Percentiles rank a stretch among this genome's conserved stretches.
phyloP scores from a whole-genome alignment of 2,113 vertebrate genomes.

The rat (Rattus norvegicus) region DNA sequence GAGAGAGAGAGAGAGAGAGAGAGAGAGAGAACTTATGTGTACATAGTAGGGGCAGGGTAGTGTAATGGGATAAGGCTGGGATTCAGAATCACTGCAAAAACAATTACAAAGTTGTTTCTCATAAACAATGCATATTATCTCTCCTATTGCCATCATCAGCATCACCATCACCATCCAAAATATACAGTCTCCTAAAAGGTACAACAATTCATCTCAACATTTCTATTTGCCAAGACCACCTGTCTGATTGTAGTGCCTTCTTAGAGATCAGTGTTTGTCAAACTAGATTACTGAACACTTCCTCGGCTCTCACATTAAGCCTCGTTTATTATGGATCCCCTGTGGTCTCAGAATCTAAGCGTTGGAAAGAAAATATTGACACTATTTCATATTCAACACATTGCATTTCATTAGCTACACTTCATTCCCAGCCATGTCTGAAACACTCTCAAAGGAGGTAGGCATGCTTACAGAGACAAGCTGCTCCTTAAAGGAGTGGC shows the following conservation, averaged over 20 bases:
- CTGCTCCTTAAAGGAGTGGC: constrained; percentile 19
- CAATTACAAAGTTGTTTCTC: neutral
- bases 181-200: neutral
- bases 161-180: neutral
- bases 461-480: neutral
- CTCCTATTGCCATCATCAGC: neutral
- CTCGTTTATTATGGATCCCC: constrained; percentile 45
- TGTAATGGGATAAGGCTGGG: neutral
- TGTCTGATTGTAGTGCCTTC: neutral
- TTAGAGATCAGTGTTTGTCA: constrained; percentile 11
- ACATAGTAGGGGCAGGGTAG: neutral
- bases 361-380: constrained; percentile 26
- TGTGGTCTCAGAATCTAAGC: constrained; percentile 49
- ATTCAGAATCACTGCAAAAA: neutral
- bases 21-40: neutral
- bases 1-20: neutral
- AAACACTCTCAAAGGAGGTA: neutral
- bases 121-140: neutral
- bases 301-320: neutral
- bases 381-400: constrained; percentile 30
- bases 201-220: neutral
- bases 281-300: neutral
- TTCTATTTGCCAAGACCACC: neutral
- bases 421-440: constrained; percentile 52
- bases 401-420: constrained; percentile 21